Evolutionary conservation across 2,888 invertebrate species (phyloP).

Genomic region (Carterocephalus palaemon): DNA sequence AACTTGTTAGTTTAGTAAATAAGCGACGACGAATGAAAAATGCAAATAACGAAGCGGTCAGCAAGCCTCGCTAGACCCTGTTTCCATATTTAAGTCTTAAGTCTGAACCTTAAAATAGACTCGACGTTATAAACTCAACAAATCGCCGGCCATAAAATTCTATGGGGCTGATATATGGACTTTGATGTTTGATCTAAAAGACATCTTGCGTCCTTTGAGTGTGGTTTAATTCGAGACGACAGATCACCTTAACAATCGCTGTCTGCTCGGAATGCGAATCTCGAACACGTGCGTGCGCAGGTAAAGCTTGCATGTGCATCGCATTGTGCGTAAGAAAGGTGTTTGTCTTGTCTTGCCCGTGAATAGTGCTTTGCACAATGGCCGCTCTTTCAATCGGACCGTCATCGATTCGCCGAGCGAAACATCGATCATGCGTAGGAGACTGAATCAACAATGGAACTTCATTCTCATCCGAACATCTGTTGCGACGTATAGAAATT

Average conservation of each 20-base stretch:
- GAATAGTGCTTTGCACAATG: constrained; percentile 73
- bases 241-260: constrained; percentile 43
- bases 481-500: constrained; percentile 55
- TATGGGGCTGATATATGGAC: constrained; percentile 49
- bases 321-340: constrained; percentile 63
- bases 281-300: constrained; percentile 75
- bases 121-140: constrained; percentile 47
- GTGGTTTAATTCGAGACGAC: constrained; percentile 47
- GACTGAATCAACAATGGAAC: constrained; percentile 56
- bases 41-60: constrained; percentile 14
- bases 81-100: constrained; percentile 41
- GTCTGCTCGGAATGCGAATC: constrained; percentile 58
- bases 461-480: constrained; percentile 73
- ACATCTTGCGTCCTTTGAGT: constrained; percentile 40
- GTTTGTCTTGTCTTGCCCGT: constrained; percentile 63
- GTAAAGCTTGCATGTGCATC: constrained; percentile 72
- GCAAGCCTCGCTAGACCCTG: constrained; percentile 5
- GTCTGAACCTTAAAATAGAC: constrained; percentile 48
- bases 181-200: constrained; percentile 39
- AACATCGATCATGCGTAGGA: constrained; percentile 73
- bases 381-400: constrained; percentile 54
- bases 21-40: constrained; percentile 12
- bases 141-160: constrained; percentile 53
- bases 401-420: constrained; percentile 63
- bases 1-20: constrained; percentile 21